Evolutionary conservation across 2,888 invertebrate species (phyloP).

Genomic region (Drosophila sordidula): DNA sequence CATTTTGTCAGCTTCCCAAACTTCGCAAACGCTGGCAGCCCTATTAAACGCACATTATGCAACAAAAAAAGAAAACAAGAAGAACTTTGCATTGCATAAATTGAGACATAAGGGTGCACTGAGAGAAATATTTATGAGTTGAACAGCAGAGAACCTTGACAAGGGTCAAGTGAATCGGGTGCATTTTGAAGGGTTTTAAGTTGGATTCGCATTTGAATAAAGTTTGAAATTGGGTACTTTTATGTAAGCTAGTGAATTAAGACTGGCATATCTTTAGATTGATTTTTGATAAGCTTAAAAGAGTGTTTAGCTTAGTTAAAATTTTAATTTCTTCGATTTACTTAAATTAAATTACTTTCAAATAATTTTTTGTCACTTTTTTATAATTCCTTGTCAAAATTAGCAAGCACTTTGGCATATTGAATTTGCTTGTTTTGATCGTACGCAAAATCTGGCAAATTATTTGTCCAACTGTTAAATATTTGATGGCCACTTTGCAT

Average conservation of each 20-base stretch:
- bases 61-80: slow-evolving; percentile 20
- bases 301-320: too few species aligned
- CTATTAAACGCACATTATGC: slow-evolving; percentile 71
- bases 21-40: slow-evolving; percentile 32
- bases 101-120: slow-evolving; percentile 40
- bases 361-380: too few species aligned
- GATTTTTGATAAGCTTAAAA: background rate
- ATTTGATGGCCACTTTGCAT: too few species aligned
- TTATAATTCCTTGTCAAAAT: too few species aligned
- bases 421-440: too few species aligned
- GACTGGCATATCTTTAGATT: background rate
- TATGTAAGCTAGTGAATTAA: background rate
- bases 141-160: slow-evolving; percentile 16
- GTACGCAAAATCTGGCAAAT: too few species aligned
- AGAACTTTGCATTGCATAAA: slow-evolving; percentile 52
- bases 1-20: slow-evolving; percentile 56
- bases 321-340: too few species aligned
- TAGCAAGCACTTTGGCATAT: too few species aligned
- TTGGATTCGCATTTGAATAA: background rate
- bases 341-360: too few species aligned
- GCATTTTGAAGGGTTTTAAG: background rate
- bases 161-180: background rate
- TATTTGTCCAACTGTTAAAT: too few species aligned
- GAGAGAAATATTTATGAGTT: slow-evolving; percentile 14
- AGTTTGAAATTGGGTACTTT: background rate